Percentiles rank a stretch among this genome's conserved stretches.
Evolutionary conservation across 2,888 invertebrate species (phyloP).

Genomic region (Schrankia costaestrigalis): DNA sequence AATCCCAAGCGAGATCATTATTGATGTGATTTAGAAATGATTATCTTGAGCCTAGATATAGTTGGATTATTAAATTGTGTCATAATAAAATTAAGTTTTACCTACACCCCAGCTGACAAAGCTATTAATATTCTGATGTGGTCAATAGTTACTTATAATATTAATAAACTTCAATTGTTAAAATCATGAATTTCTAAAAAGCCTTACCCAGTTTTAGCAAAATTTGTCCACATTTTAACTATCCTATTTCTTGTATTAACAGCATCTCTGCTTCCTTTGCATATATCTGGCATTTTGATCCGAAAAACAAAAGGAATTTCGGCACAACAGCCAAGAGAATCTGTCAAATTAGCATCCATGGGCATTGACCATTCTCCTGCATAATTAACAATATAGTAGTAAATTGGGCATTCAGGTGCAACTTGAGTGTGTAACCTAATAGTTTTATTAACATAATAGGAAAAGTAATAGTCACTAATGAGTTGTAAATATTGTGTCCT

Average conservation of each 20-base stretch:
- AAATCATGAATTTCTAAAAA: too few species aligned
- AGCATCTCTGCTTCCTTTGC: slow-evolving; percentile 61
- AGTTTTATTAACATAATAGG: slow-evolving; percentile 65
- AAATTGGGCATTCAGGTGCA: slow-evolving; percentile 56
- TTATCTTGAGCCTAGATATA: too few species aligned
- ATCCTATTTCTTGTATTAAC: slow-evolving; percentile 56
- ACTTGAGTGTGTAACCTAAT: slow-evolving; percentile 56
- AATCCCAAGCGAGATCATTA: too few species aligned
- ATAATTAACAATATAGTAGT: slow-evolving; percentile 63
- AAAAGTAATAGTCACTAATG: slow-evolving; percentile 64
- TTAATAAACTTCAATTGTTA: too few species aligned
- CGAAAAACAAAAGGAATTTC: slow-evolving; percentile 67
- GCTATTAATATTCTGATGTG: too few species aligned
- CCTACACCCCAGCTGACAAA: too few species aligned
- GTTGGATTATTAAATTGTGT: too few species aligned
- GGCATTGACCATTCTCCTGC: slow-evolving; percentile 63
- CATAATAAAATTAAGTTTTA: too few species aligned
- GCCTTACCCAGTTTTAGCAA: slow-evolving; percentile 74
- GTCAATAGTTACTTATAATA: too few species aligned
- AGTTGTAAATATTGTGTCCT: slow-evolving; percentile 62
- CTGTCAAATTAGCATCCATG: slow-evolving; percentile 42
- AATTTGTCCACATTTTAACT: slow-evolving; percentile 74
- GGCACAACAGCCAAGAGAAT: slow-evolving; percentile 58
- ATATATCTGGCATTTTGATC: slow-evolving; percentile 41
- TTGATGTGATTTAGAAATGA: too few species aligned